A percentile compares a stretch with the other conserved stretches of the same genome.
These are phyloP conservation scores for Smutsia temminckii DNA, from an alignment of 2,797 vertebrate species.

Conservation along the genomic window DNA sequence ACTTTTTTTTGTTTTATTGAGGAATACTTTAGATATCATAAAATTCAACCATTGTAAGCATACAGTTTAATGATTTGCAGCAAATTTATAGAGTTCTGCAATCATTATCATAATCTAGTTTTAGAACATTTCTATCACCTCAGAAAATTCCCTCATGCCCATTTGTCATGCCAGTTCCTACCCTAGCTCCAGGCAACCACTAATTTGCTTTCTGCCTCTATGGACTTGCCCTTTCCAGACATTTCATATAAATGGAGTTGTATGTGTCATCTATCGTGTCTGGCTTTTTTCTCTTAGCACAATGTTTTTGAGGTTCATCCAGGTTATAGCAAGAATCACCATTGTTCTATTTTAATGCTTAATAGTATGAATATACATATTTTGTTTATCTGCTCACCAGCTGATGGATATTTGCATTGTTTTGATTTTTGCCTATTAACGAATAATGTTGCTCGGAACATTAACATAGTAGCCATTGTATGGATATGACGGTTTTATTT, in stretches of 20 bases:
- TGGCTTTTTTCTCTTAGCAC: constrained; percentile 26
- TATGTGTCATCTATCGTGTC: neutral
- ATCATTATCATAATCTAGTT: neutral
- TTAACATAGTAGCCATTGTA: neutral
- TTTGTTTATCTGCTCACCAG: constrained; percentile 23
- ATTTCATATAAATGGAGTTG: neutral
- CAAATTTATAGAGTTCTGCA: neutral
- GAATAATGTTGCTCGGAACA: neutral
- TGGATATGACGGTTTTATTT: neutral
- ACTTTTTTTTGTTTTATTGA: neutral
- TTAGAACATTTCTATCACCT: constrained; percentile 11
- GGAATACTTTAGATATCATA: neutral
- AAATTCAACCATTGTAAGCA: constrained; percentile 5
- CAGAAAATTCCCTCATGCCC: neutral
- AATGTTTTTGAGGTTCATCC: constrained; percentile 2
- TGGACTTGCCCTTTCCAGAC: constrained; percentile 7
- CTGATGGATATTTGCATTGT: neutral
- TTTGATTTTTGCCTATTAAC: neutral
- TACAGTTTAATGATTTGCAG: neutral
- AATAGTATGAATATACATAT: neutral
- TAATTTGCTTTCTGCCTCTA: neutral
- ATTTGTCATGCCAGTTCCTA: neutral
- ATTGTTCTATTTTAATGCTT: constrained; percentile 29
- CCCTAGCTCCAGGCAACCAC: neutral
- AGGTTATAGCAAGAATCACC: constrained; percentile 13